Percentiles rank a stretch among this genome's conserved stretches.
Conservation (phyloP, 2,113 vertebrate genomes). For the Ceratotherium simum region DNA sequence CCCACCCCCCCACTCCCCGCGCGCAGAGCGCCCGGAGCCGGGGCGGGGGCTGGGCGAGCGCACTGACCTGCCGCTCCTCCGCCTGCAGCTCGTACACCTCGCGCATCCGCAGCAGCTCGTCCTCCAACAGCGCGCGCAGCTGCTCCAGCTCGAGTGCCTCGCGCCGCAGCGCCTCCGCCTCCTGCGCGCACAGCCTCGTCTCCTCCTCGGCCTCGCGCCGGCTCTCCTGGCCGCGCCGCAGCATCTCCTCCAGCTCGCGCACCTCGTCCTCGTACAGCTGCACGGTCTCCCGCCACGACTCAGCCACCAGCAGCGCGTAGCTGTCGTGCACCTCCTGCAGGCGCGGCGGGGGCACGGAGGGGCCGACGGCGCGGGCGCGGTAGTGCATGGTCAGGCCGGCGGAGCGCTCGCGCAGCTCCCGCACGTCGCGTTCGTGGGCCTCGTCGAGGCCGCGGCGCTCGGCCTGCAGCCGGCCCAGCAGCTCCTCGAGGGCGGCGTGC, state of each 20-base stretch:
- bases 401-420: constrained; percentile 85
- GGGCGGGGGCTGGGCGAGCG: accelerated
- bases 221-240: constrained; percentile 86
- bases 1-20: neutral
- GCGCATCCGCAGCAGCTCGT: constrained; percentile 90
- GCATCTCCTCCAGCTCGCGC: constrained; percentile 89
- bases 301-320: constrained; percentile 89
- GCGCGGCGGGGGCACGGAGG: constrained; percentile 80
- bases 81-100: constrained; percentile 87
- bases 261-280: constrained; percentile 92
- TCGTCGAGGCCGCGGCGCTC: constrained; percentile 89
- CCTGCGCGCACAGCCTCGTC: constrained; percentile 86
- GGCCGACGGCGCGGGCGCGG: constrained; percentile 70
- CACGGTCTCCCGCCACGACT: constrained; percentile 90
- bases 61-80: constrained; percentile 92
- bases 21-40: neutral
- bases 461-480: constrained; percentile 87
- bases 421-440: constrained; percentile 86
- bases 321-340: constrained; percentile 90
- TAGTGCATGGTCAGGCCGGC: constrained; percentile 70
- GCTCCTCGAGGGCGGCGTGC: constrained; percentile 89
- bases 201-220: constrained; percentile 90
- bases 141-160: constrained; percentile 88
- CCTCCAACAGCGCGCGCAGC: constrained; percentile 90
- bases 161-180: constrained; percentile 88